phyloP scores from a whole-genome alignment of 2,113 vertebrate species.

The Peromyscus californicus region DNA sequence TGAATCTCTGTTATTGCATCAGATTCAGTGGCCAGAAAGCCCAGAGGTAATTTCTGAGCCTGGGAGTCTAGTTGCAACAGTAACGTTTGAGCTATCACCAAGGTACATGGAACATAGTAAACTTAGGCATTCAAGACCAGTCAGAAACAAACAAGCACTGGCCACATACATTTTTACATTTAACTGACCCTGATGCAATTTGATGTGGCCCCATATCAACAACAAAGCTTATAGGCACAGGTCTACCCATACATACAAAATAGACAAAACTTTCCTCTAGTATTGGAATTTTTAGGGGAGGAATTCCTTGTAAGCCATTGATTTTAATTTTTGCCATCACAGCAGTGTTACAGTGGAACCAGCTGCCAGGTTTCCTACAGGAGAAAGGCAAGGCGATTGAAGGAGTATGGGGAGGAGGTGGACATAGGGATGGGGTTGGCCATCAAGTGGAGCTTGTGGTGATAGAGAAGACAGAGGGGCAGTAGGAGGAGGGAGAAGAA shows the following conservation, averaged over 20 bases:
- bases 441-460: too few relatives aligned
- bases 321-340: not conserved
- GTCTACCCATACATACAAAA: not conserved
- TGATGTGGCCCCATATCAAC: not conserved
- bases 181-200: not conserved
- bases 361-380: not conserved
- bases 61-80: not conserved
- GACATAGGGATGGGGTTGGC: not conserved
- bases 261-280: not conserved
- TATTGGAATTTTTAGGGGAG: not conserved
- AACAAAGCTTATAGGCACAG: not conserved
- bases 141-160: not conserved
- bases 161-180: not conserved
- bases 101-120: not conserved
- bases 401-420: not conserved
- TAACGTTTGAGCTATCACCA: not conserved
- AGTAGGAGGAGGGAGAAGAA: not conserved
- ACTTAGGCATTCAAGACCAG: not conserved
- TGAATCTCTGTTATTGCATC: not conserved
- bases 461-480: not conserved
- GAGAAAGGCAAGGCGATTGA: not conserved
- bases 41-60: not conserved
- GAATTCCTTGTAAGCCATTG: not conserved
- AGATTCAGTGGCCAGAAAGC: not conserved
- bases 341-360: not conserved